A percentile compares a stretch with the other conserved stretches of the same genome.
Conservation (phyloP, 2,113 vertebrate genomes). For the Turnix velox region DNA sequence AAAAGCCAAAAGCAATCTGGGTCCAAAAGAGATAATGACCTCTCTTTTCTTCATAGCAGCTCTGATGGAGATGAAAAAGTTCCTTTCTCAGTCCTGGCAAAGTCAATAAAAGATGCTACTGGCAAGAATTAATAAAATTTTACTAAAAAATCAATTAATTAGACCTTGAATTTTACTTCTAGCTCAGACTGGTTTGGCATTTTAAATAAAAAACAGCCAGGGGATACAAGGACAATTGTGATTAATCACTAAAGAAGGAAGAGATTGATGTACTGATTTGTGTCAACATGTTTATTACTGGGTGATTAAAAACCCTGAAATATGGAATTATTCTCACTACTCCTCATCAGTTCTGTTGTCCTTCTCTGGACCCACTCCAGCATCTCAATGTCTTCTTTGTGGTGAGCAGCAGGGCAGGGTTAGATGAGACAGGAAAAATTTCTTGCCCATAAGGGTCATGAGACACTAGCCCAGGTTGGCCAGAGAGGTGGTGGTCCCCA, state of each 20-base stretch:
- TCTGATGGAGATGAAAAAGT: constrained; percentile 4
- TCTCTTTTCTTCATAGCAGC: constrained; percentile 24
- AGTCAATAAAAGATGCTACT: neutral
- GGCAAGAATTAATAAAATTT: constrained; percentile 7
- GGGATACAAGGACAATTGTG: neutral
- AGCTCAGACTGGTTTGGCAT: neutral
- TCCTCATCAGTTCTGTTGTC: neutral
- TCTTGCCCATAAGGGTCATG: no score
- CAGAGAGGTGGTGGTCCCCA: no score
- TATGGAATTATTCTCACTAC: neutral
- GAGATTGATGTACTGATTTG: neutral
- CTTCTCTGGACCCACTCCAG: no score
- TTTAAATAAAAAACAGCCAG: constrained; percentile 10
- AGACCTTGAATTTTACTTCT: neutral
- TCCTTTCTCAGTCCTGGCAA: neutral
- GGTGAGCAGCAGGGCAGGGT: no score
- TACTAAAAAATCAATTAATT: constrained; percentile 21
- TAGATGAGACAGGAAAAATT: no score
- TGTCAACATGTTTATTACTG: neutral
- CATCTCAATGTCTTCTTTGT: no score
- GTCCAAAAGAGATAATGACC: constrained; percentile 2
- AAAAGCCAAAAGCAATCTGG: neutral
- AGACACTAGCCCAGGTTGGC: no score
- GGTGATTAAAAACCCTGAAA: neutral
- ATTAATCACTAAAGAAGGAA: neutral